phyloP scores from a whole-genome alignment of 1,140 invertebrate genomes.

The Ips typographus region DNA sequence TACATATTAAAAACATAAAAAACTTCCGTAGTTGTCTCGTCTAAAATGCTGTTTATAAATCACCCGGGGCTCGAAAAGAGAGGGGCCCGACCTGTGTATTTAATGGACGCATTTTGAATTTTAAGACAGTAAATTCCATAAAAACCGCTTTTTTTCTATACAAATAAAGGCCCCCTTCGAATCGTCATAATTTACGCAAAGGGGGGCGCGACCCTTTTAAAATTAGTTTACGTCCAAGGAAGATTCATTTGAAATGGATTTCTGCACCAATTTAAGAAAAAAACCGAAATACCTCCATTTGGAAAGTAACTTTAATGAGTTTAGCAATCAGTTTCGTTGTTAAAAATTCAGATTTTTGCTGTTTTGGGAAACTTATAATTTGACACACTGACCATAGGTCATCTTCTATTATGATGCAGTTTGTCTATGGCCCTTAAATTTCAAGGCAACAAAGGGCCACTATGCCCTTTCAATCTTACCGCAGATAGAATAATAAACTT shows the following conservation, averaged over 20 bases:
- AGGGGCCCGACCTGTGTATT: constrained; percentile 13
- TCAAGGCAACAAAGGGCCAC: constrained; percentile 18
- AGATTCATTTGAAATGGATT: constrained; percentile 2
- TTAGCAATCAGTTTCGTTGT: neutral
- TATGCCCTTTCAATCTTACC: constrained; percentile 26
- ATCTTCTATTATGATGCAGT: constrained; percentile 6
- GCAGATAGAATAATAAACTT: constrained; percentile 29
- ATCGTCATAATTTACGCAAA: constrained; percentile 32
- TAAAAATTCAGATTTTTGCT: too few relatives aligned
- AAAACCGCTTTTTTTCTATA: constrained; percentile 21
- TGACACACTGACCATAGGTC: neutral
- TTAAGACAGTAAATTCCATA: constrained; percentile 25
- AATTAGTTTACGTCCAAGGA: constrained; percentile 30
- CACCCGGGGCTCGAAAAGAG: neutral
- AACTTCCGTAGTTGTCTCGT: too few relatives aligned
- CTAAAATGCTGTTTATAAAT: constrained; percentile 12
- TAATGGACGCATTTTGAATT: constrained; percentile 27
- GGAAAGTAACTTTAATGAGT: too few relatives aligned
- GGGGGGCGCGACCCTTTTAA: constrained; percentile 29
- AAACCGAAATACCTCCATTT: too few relatives aligned
- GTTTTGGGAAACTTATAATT: too few relatives aligned
- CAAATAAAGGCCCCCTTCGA: constrained; percentile 21
- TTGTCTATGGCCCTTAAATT: neutral
- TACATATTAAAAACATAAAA: too few relatives aligned
- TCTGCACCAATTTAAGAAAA: too few relatives aligned